Evolutionary conservation across 2,113 vertebrate species (phyloP).

Genomic region (Thunnus thynnus): DNA sequence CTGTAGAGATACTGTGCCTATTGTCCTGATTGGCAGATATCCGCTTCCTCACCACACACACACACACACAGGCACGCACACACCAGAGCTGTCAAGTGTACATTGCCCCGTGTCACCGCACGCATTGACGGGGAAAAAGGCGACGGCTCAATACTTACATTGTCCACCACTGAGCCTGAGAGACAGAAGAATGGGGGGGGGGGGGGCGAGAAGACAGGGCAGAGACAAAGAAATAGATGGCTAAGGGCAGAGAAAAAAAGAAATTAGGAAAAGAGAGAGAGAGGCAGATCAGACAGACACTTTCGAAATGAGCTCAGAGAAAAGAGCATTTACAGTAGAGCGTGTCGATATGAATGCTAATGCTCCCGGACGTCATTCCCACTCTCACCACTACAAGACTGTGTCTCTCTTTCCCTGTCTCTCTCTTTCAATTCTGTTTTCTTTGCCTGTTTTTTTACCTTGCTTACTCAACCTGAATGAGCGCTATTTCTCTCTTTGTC

Average conservation of each 20-base stretch:
- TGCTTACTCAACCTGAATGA: conserved; percentile 45
- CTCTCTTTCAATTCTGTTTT: conserved; percentile 40
- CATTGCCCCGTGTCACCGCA: conserved; percentile 29
- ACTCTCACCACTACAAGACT: conserved; percentile 44
- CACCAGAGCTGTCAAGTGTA: conserved; percentile 42
- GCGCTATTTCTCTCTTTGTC: conserved; percentile 17
- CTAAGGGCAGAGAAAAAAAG: conserved; percentile 44
- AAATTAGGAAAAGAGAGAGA: conserved; percentile 50
- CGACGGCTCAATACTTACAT: conserved; percentile 54
- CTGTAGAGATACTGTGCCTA: not conserved
- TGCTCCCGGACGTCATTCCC: conserved; percentile 33
- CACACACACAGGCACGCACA: not conserved
- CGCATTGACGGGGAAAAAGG: conserved; percentile 40
- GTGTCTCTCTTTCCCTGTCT: conserved; percentile 43
- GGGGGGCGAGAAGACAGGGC: not conserved
- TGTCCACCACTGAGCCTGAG: conserved; percentile 22
- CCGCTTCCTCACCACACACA: not conserved
- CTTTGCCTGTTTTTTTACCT: conserved; percentile 29
- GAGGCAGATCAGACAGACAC: conserved; percentile 59
- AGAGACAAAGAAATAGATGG: conserved; percentile 50
- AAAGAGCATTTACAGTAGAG: conserved; percentile 73
- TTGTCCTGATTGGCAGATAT: conserved; percentile 33
- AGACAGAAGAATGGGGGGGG: conserved; percentile 4
- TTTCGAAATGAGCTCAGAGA: conserved; percentile 66
- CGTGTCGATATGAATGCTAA: conserved; percentile 65